Evolutionary conservation across 2,113 vertebrate genomes (phyloP).

Genomic region (Salvator merianae): DNA sequence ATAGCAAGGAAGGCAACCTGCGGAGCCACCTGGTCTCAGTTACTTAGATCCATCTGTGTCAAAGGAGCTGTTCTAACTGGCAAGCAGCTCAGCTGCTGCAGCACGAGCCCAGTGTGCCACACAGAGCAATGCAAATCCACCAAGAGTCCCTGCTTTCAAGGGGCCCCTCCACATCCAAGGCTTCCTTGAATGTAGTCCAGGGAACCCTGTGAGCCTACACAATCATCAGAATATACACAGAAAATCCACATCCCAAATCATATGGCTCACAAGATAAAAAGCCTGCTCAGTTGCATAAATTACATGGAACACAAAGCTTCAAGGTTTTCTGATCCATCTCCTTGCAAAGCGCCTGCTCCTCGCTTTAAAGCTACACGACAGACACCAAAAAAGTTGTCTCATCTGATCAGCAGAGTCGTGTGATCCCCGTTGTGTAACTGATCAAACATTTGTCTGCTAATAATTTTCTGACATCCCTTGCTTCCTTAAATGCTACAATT

Average conservation of each 20-base stretch:
- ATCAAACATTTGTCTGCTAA: conserved; percentile 18
- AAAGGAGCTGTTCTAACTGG: no score
- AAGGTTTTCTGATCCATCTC: conserved; percentile 45
- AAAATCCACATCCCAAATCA: conserved; percentile 42
- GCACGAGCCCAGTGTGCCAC: no score
- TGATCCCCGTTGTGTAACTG: background rate
- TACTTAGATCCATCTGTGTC: no score
- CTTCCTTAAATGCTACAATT: background rate
- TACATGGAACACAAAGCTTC: conserved; percentile 29
- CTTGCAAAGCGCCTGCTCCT: conserved; percentile 41
- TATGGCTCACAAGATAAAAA: conserved; percentile 57
- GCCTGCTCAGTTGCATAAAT: conserved; percentile 41
- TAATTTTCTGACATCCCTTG: conserved; percentile 20
- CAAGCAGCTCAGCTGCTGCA: no score
- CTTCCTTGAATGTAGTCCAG: background rate
- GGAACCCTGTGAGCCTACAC: background rate
- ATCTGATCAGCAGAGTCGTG: background rate
- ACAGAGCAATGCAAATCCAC: background rate
- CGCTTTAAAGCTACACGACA: conserved; percentile 15
- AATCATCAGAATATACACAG: background rate
- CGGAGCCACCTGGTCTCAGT: no score
- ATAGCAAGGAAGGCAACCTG: no score
- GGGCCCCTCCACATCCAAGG: background rate
- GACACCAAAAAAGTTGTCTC: background rate
- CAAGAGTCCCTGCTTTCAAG: background rate